Evolutionary conservation across 2,888 invertebrate genomes (phyloP), one percentile per base, ranked within the genome.

Genomic region (Melanostoma scalare): DNA sequence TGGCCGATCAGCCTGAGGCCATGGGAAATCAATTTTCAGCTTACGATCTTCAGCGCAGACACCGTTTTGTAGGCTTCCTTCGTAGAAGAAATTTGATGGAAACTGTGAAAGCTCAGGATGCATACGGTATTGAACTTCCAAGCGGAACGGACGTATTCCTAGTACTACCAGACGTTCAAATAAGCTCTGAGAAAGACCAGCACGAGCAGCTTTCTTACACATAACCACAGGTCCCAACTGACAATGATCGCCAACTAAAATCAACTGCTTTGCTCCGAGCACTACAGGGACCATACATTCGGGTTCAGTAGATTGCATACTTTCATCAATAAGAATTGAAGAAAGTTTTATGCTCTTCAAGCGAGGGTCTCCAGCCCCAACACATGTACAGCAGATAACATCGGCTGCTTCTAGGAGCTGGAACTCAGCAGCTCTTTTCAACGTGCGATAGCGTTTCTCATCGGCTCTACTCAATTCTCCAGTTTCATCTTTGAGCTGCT

Each of bases 241-340:
- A 89, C 99, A 99, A 90, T 99, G 99, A 92, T 99, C 99, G 8
- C 99, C 99, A 0, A 99, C 99, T 2, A 99, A 94, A 86, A 99
- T 98, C 67, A 99, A 92, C 91, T 99, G 99, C 87, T 98, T 95
- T 5, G 99, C 99, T 8, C 99, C 99, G 3, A 99, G 93, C 0
- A 99, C 98, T 0, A 99, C 98, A 0, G 99, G 99, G 20, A 99
- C 99, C 98, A 99, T 98, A 89, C 99, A 99, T 89, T 99, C 99
- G 0, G 99, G 99, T 89, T 98, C 97, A 0, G 99, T 99, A 0
- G 98, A 97, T 91, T 98, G 98, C 95, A 98, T 98, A 88, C 97
- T 98, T 90, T 99, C 99, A 89, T 99, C 99, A 85, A 99, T 99
- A 8, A 99, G 93, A 87, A 99, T 98, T 31, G 98, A 98, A 86